A percentile compares a stretch with the other conserved stretches of the same genome.
These are phyloP conservation scores for Lepilemur septentrionalis DNA, from an alignment of 2,797 vertebrate species.

Conservation along the genomic window DNA sequence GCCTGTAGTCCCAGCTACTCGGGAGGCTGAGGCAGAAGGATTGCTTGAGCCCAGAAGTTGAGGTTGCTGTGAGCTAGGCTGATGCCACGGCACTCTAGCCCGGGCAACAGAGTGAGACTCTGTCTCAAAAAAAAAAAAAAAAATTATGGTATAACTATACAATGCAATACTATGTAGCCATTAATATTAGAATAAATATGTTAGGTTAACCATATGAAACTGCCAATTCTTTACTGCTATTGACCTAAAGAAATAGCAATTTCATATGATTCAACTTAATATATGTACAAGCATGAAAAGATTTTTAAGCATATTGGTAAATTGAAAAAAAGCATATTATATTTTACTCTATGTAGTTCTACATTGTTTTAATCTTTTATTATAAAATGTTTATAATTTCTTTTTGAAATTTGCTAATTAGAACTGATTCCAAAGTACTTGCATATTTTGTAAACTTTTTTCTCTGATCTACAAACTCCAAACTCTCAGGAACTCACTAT, in stretches of 20 bases:
- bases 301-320: not conserved
- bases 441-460: slow-evolving; percentile 18
- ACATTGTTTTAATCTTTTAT: not conserved
- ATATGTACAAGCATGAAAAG: not conserved
- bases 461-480: not conserved
- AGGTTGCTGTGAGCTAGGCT: no score
- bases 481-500: not conserved
- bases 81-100: no score
- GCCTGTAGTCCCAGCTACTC: no score
- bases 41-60: no score
- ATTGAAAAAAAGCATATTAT: slow-evolving; percentile 8
- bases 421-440: not conserved
- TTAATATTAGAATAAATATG: not conserved
- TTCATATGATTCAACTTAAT: not conserved
- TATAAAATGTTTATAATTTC: not conserved
- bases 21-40: no score
- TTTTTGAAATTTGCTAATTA: not conserved
- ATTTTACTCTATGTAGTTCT: not conserved
- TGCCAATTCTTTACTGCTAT: not conserved
- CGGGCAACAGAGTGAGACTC: no score
- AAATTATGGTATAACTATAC: not conserved
- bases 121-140: not conserved
- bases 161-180: not conserved
- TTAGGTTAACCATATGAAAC: slow-evolving; percentile 3
- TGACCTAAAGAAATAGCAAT: not conserved